Percentiles rank a stretch among this genome's conserved stretches.
These are phyloP conservation scores for Belgica antarctica DNA, from an alignment of 2,888 invertebrate genomes.

Conservation along the genomic window DNA sequence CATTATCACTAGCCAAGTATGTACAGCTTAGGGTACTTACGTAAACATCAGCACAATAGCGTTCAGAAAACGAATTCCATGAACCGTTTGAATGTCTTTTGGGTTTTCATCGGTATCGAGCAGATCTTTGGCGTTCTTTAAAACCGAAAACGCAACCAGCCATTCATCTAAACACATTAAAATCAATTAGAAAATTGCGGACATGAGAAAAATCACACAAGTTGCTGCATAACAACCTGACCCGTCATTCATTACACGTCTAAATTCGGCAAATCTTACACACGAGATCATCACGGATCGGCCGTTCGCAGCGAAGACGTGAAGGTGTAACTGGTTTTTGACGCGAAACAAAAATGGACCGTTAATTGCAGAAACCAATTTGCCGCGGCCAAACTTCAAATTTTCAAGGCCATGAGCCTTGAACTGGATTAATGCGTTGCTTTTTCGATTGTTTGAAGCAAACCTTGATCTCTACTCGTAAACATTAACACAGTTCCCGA, in stretches of 20 bases:
- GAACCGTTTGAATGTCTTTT: slow-evolving; percentile 63
- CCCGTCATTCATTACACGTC: neutral
- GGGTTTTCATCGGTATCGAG: slow-evolving; percentile 57
- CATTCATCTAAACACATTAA: slow-evolving; percentile 57
- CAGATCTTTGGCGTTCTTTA: slow-evolving; percentile 60
- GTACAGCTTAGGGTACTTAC: neutral
- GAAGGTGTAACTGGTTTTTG: too few species aligned
- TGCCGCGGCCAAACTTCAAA: too few species aligned
- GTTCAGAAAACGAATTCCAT: slow-evolving; percentile 66
- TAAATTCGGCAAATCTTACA: too few species aligned
- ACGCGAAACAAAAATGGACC: too few species aligned
- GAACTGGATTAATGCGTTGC: neutral
- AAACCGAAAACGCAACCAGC: slow-evolving; percentile 63
- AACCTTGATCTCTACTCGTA: too few species aligned
- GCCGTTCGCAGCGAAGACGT: too few species aligned
- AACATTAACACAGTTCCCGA: too few species aligned
- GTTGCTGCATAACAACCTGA: slow-evolving; percentile 55
- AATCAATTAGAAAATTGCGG: slow-evolving; percentile 51
- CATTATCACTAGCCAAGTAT: neutral
- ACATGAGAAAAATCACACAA: slow-evolving; percentile 49
- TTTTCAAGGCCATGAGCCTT: neutral
- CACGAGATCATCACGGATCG: too few species aligned
- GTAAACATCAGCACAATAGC: slow-evolving; percentile 63
- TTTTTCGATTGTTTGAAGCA: too few species aligned
- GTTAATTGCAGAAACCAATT: too few species aligned